A percentile compares a stretch with the other conserved stretches of the same genome.
Evolutionary conservation across 2,797 vertebrate genomes (phyloP).

Genomic region (Poeciliopsis gracilis): DNA sequence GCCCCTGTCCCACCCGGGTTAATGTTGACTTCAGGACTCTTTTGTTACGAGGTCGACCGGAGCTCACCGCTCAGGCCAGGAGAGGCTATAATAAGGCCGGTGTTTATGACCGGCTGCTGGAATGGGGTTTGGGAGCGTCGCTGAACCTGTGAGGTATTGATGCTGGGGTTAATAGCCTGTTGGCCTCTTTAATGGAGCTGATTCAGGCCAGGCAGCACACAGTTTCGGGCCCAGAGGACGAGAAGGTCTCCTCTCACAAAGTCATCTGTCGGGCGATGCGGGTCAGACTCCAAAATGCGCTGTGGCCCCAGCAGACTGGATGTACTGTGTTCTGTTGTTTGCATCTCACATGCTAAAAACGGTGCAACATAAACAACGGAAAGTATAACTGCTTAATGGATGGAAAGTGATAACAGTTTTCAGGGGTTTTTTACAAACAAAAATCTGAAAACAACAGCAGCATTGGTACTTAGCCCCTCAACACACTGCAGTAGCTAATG

Average conservation of each 20-base stretch:
- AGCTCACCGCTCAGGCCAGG: constrained; percentile 42
- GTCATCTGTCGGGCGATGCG: constrained; percentile 41
- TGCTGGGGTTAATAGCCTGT: constrained; percentile 79
- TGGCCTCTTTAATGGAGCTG: constrained; percentile 81
- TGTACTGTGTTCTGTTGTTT: background rate
- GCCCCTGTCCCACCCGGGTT: constrained; percentile 54
- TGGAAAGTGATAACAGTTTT: background rate
- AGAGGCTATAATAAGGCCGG: constrained; percentile 72
- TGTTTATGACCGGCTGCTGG: constrained; percentile 72
- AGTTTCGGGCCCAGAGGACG: constrained; percentile 52
- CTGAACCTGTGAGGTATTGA: constrained; percentile 76
- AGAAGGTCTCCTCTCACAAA: constrained; percentile 57
- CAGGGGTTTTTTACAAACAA: background rate
- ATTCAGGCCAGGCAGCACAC: constrained; percentile 64
- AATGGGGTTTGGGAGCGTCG: constrained; percentile 75
- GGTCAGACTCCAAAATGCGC: constrained; percentile 32
- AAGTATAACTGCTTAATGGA: background rate
- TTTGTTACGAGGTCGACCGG: constrained; percentile 53
- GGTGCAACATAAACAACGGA: background rate
- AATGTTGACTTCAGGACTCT: constrained; percentile 67
- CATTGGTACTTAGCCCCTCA: background rate
- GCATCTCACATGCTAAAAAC: background rate
- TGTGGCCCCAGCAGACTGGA: constrained; percentile 1
- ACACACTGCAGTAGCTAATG: background rate
- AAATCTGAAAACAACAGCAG: background rate